phyloP scores from a whole-genome alignment of 37 sponge, comb jelly and placozoan genomes.

The Ephydatia muelleri region DNA sequence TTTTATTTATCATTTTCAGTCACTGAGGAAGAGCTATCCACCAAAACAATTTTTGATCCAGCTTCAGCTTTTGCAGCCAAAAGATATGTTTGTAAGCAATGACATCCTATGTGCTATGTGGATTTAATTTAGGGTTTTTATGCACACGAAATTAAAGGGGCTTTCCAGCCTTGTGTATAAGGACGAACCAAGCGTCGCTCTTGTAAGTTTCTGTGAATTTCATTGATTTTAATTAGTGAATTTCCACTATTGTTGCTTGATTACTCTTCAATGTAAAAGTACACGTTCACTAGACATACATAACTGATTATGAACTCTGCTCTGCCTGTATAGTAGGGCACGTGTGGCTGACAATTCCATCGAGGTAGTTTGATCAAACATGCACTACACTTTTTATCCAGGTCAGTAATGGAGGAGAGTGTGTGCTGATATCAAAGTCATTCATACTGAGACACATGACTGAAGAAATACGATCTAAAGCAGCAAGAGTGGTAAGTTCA shows the following conservation, averaged over 20 bases:
- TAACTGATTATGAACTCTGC: too few relatives aligned
- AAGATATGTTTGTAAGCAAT: constrained; percentile 64
- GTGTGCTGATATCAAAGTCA: constrained; percentile 46
- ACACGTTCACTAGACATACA: too few relatives aligned
- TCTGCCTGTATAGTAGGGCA: too few relatives aligned
- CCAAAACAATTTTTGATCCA: constrained; percentile 63
- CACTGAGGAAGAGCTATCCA: background rate
- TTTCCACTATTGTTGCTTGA: background rate
- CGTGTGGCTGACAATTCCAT: too few relatives aligned
- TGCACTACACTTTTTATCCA: background rate
- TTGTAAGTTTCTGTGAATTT: constrained; percentile 35
- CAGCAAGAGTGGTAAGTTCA: constrained; percentile 30
- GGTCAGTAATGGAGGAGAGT: constrained; percentile 74
- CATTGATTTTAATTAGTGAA: background rate
- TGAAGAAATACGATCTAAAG: background rate
- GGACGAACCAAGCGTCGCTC: constrained; percentile 62
- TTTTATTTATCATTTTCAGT: background rate
- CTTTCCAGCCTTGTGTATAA: constrained; percentile 46
- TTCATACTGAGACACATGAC: constrained; percentile 40
- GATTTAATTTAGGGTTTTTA: background rate
- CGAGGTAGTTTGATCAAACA: too few relatives aligned
- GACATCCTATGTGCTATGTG: too few relatives aligned
- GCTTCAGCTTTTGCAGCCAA: constrained; percentile 61
- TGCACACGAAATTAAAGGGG: constrained; percentile 20
- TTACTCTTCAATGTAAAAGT: background rate